Evolutionary conservation across 2,888 invertebrate genomes (phyloP), one percentile per base, ranked within the genome.

Genomic region (Lapara coniferarum): DNA sequence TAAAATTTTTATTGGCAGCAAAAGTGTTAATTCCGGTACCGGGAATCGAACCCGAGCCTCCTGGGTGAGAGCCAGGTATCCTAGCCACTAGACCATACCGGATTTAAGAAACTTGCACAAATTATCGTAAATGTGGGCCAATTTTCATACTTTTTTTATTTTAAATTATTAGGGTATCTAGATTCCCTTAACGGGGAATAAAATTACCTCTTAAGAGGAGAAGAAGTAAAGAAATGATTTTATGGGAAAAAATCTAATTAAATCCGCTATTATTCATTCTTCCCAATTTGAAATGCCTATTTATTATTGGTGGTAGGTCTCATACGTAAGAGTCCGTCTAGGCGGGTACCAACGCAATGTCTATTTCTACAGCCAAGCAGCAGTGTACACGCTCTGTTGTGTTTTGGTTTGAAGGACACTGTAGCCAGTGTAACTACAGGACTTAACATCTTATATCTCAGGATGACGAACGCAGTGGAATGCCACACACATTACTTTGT

Each of bases 61-160:
- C 95, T 95, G 95, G 95, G 95, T 95, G 95, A 95, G 94, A 95
- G 95, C 95, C 95, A 95, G 95, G 95, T 95, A 95, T 95, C 95
- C 95, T 95, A 95, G 95, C 95, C 95, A 95, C 95, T 95, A 95
- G 95, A 95, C 94, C 94, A 94, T 94, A 94, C 82, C 84, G 83
- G 84, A 84, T 75, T 70, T 66, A 12, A 8, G 8, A 10, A 0
- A 0, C 10, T 0, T 7, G 25, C 0, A 4, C 0, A 46, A 69
- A 63, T 30, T 58, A 37, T 44, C 19, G 3, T 10, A 1, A 55
- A 19, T 55, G 19, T 55, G 55, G 4, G 4, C 14, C 14, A 52
- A 7, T 6, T 5, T 4, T 52, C 5, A 52, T 52, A n/a, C 6
- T 52, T 7, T 52, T 14, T n/a, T 14, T 4, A n/a, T n/a, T 52